Evolutionary conservation across 2,113 vertebrate genomes (phyloP), one percentile per base, ranked within the genome.

Genomic region (Ailuropoda melanoleuca): DNA sequence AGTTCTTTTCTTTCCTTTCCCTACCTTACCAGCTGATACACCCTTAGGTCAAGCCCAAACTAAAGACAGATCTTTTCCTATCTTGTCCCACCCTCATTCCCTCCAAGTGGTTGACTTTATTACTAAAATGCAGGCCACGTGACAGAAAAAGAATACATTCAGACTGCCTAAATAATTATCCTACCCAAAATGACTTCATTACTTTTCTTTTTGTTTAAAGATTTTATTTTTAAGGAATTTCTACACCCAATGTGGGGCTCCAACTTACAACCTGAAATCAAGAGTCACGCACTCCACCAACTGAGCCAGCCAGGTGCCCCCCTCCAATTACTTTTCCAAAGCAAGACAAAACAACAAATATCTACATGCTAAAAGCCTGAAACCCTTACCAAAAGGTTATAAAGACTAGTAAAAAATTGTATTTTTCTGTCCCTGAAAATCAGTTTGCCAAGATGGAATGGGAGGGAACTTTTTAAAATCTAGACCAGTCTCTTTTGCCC

Each of bases 241-340:
- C 34, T 37, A 68, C 66, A 37, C 66, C 34, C 66, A 37, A 4
- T 10, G 34, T 37, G 34, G 34, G 34, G 18, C 18, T 68, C 34
- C 19, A 68, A 68, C n/a, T 68, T 68, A 68, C 34, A 68, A 68
- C 34, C 34, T 4, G 1, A 68, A 68, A 68, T 68, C 34, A 68
- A 37, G 64, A 68, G n/a, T 37, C 66, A 68, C 34, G 37, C 21
- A 34, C 66, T 68, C 34, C n/a, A 68, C 34, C 17, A 37, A 68
- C 34, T 10, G 34, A 68, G 66, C 66, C 66, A 68, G 66, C 8
- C 8, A 37, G 64, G 66, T 0, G 1, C 66, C 34, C 66, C 31
- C 34, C 60, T 37, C 88, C 53, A 62, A 77, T 82, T 93, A 94
- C 46, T 93, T 93, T 72, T 53, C 89, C 82, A 95, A 84, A 11